Conservation (phyloP, 1,140 invertebrate genomes). For the Ceratina calcarata region DNA sequence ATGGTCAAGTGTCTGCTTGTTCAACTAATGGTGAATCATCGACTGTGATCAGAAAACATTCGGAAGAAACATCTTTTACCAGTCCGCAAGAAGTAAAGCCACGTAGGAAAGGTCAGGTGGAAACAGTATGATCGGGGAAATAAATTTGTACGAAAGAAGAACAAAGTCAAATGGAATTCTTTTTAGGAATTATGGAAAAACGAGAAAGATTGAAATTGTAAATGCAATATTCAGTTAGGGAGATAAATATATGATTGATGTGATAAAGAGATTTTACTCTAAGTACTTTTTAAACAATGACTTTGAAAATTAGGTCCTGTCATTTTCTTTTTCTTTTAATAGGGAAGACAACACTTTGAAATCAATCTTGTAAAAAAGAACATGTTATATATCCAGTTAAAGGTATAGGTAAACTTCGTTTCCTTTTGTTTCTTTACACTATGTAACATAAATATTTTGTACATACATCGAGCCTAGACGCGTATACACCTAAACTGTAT, state of each 20-base stretch:
- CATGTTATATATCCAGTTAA: slow-evolving; percentile 11
- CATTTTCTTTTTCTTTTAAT: slow-evolving; percentile 32
- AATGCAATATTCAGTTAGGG: slow-evolving; percentile 20
- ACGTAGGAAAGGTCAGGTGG: slow-evolving; percentile 83
- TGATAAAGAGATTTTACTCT: slow-evolving; percentile 38
- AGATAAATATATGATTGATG: slow-evolving; percentile 25
- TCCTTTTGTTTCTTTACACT: slow-evolving; percentile 17
- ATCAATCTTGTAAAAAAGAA: slow-evolving; percentile 32
- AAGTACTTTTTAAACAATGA: slow-evolving; percentile 32
- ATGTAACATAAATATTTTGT: slow-evolving; percentile 45
- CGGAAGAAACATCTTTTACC: slow-evolving; percentile 88
- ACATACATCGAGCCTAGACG: slow-evolving; percentile 35
- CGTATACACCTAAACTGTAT: slow-evolving; percentile 17
- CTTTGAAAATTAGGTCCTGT: slow-evolving; percentile 6
- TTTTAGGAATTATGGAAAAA: slow-evolving; percentile 11
- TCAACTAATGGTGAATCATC: slow-evolving; percentile 55
- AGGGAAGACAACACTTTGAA: not conserved
- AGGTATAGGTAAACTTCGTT: slow-evolving; percentile 3
- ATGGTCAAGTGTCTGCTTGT: slow-evolving; percentile 67
- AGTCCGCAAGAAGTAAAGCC: slow-evolving; percentile 78
- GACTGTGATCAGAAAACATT: slow-evolving; percentile 71
- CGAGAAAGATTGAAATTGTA: not conserved
- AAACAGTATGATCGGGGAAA: slow-evolving; percentile 83
- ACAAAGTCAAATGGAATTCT: slow-evolving; percentile 4
- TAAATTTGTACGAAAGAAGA: not conserved